Base-by-base conservation (phyloP, 2,113 vertebrate species). In the Peromyscus leucopus region DNA sequence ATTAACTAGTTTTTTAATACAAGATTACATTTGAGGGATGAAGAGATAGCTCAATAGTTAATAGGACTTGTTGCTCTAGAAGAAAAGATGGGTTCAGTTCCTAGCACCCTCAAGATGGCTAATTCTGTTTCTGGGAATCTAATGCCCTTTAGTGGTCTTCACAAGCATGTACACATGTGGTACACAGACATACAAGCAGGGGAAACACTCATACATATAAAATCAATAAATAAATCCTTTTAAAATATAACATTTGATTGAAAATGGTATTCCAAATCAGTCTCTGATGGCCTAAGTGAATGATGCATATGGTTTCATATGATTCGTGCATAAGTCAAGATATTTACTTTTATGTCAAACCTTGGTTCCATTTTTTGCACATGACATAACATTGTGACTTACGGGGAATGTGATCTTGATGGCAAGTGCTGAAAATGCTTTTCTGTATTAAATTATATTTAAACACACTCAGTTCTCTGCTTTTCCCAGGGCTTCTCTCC, bases 321-420 rank as follows among this genome's bases (percentile, higher is more conserved):
- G 72, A n/a, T 24, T 59, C 33, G 28, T 86, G 21, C 0, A 33
- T 74, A 75, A 71, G 46, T 80, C 57, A 65, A 78, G 24, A 72
- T 83, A 95, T 83, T 93, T 92, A 92, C 39, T 93, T 8, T 26
- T 85, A 42, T 55, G 33, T 21, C 24, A 39, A 89, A 93, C 55
- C 12, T 80, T 24, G 55, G 24, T 31, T 89, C 5, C 36, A 36
- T 28, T 82, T 94, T 51, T 55, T 89, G n/a, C 80, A 69, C 24
- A 72, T 91, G 24, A 33, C 26, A 71, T 80, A 87, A 69, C 46
- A n/a, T 0, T 79, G 65, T 76, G 42, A 65, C n/a, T 76, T 90
- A 67, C 51, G 26, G 16, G 19, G 74, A 75, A 87, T 72, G 4
- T 65, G 28, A 82, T 46, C 33, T 46, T 72, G 83, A 75, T 48